Conservation (phyloP, 2,888 invertebrate species). For the Tortrix viridana region DNA sequence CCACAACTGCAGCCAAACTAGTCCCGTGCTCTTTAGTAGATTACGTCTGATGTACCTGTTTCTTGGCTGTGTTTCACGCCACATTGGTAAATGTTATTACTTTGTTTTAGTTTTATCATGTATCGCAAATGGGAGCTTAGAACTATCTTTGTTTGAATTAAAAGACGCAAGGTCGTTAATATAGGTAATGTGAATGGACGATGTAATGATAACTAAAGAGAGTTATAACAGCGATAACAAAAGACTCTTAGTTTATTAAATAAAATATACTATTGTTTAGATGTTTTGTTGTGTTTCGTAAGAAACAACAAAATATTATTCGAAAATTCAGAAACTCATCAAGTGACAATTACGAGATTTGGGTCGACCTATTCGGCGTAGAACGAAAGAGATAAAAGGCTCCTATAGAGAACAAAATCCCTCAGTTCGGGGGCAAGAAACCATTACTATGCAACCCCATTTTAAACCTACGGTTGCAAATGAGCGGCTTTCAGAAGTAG, state of each 20-base stretch:
- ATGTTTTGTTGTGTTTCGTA: no score
- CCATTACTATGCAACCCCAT: conserved; percentile 76
- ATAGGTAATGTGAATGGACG: not conserved
- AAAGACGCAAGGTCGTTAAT: not conserved
- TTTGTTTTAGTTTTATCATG: conserved; percentile 1
- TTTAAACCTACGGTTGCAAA: conserved; percentile 74
- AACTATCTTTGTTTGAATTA: not conserved
- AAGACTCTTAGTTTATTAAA: no score
- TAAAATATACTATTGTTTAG: no score
- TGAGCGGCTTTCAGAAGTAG: conserved; percentile 76
- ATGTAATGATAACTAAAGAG: no score
- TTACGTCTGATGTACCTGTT: conserved; percentile 16
- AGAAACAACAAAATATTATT: no score
- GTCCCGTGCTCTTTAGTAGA: conserved; percentile 27
- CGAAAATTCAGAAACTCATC: conserved; percentile 7
- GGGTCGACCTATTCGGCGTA: conserved; percentile 33
- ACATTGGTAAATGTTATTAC: conserved; percentile 3
- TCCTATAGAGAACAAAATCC: conserved; percentile 45
- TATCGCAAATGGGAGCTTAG: not conserved
- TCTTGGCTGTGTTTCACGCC: conserved; percentile 2
- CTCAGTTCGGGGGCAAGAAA: conserved; percentile 60
- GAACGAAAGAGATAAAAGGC: conserved; percentile 51
- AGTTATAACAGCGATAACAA: no score
- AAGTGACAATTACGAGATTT: conserved; percentile 25
- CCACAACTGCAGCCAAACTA: conserved; percentile 35